A percentile compares a stretch with the other conserved stretches of the same genome.
These are phyloP conservation scores for Drosophila mojavensis DNA, from an alignment of 1,140 invertebrate genomes.

Conservation along the genomic window DNA sequence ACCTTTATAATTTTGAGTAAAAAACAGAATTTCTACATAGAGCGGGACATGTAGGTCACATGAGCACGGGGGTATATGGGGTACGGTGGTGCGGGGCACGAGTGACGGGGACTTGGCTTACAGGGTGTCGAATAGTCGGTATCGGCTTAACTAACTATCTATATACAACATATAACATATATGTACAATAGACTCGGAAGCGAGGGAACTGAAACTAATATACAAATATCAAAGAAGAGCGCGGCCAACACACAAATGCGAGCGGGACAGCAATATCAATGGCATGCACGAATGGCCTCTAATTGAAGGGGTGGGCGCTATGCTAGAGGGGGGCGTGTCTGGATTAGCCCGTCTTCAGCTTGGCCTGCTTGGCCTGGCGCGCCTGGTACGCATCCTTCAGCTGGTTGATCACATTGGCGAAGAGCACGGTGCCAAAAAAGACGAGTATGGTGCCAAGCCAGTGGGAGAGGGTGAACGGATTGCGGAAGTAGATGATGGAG, in stretches of 20 bases:
- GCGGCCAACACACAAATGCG: conserved; percentile 2
- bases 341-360: conserved; percentile 51
- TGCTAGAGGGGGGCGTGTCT: background rate
- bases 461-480: conserved; percentile 96
- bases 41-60: background rate
- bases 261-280: conserved; percentile 22
- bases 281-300: conserved; percentile 12
- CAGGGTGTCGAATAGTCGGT: conserved; percentile 1
- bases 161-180: conserved; percentile 38
- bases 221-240: background rate
- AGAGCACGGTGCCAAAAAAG: conserved; percentile 96
- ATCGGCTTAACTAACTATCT: conserved; percentile 28
- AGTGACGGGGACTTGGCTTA: background rate
- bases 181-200: conserved; percentile 2
- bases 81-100: background rate
- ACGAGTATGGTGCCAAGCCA: conserved; percentile 97
- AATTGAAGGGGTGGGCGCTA: background rate
- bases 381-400: conserved; percentile 56
- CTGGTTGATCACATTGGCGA: conserved; percentile 84
- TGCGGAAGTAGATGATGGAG: conserved; percentile 97
- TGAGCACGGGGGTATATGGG: background rate
- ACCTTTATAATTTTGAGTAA: background rate
- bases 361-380: conserved; percentile 17
- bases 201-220: background rate
- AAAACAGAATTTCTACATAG: conserved; percentile 11